Conservation (phyloP, 2,888 invertebrate species). For the Chloromyia formosa region DNA sequence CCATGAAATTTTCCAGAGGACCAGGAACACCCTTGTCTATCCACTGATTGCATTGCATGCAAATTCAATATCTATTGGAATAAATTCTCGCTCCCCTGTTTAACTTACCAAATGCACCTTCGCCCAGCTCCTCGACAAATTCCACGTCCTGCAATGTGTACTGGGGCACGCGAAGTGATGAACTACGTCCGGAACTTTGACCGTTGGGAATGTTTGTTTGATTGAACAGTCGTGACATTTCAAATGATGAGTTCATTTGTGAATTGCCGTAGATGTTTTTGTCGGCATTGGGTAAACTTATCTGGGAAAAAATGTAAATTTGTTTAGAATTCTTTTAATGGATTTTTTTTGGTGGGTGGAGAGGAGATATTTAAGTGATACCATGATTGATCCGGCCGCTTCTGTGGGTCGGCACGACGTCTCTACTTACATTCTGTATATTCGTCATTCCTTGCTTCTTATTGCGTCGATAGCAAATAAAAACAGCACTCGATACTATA, state of each 20-base stretch:
- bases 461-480: conserved; percentile 72
- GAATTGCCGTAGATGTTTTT: conserved; percentile 86
- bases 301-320: conserved; percentile 58
- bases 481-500: conserved; percentile 67
- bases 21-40: too few relatives aligned
- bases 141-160: conserved; percentile 85
- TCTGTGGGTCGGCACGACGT: too few relatives aligned
- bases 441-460: conserved; percentile 69
- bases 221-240: conserved; percentile 79
- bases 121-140: conserved; percentile 91
- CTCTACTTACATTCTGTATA: conserved; percentile 69
- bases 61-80: too few relatives aligned
- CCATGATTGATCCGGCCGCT: background rate
- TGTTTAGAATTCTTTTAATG: background rate
- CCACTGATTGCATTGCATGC: too few relatives aligned
- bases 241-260: conserved; percentile 79
- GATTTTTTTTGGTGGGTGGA: too few relatives aligned
- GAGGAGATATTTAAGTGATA: background rate
- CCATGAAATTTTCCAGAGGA: too few relatives aligned
- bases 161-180: conserved; percentile 77
- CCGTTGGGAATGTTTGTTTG: conserved; percentile 65
- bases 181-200: conserved; percentile 55
- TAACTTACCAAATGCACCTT: conserved; percentile 87
- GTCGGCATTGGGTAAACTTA: conserved; percentile 75
- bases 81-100: too few relatives aligned